A percentile compares a stretch with the other conserved stretches of the same genome.
These are phyloP conservation scores for Branchipolynoe longqiensis DNA, from an alignment of 2,888 invertebrate species.

Conservation along the genomic window DNA sequence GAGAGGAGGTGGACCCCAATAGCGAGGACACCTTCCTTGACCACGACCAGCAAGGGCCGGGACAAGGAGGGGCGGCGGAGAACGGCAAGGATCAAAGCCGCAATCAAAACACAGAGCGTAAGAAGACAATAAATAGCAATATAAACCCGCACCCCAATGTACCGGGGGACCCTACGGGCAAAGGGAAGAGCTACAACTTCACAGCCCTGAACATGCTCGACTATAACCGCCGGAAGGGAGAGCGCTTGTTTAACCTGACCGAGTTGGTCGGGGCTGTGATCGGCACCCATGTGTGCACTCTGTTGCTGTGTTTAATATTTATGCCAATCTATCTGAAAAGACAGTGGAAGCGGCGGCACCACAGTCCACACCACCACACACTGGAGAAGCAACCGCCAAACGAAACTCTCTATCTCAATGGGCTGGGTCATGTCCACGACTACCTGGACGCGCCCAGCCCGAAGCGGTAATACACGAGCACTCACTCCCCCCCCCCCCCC, in stretches of 20 bases:
- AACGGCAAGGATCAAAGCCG: neutral
- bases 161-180: neutral
- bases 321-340: constrained; percentile 66
- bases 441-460: constrained; percentile 59
- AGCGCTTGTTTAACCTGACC: constrained; percentile 73
- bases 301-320: constrained; percentile 76
- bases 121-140: constrained; percentile 52
- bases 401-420: constrained; percentile 54
- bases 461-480: constrained; percentile 44
- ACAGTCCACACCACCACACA: constrained; percentile 53
- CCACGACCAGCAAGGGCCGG: too few relatives aligned
- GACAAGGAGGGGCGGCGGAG: too few relatives aligned
- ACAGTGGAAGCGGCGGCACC: constrained; percentile 60
- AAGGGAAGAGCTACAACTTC: constrained; percentile 52
- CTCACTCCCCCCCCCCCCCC: too few relatives aligned
- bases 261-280: constrained; percentile 80
- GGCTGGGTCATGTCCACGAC: constrained; percentile 38
- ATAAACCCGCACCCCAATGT: neutral
- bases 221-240: constrained; percentile 42
- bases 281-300: constrained; percentile 79
- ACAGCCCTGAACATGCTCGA: constrained; percentile 60
- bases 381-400: constrained; percentile 58
- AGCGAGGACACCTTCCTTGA: too few relatives aligned
- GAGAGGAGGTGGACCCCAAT: constrained; percentile 16
- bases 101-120: constrained; percentile 1